Percentiles rank a stretch among this genome's conserved stretches.
Evolutionary conservation across 1,140 invertebrate species (phyloP).

Genomic region (Drosophila jambulina): DNA sequence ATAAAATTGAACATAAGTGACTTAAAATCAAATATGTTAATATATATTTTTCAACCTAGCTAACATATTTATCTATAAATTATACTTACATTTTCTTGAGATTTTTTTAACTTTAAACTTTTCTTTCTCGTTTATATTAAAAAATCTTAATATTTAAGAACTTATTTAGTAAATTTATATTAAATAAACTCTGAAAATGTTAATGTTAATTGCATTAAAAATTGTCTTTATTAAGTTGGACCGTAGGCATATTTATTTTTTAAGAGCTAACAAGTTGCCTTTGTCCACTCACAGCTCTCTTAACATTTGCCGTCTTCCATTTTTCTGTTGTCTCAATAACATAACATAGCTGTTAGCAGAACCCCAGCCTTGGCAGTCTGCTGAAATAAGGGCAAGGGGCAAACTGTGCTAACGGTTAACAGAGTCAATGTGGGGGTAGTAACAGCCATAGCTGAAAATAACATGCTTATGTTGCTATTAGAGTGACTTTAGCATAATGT

Average conservation of each 20-base stretch:
- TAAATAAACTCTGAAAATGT: background rate
- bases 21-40: background rate
- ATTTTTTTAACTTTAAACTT: too few species aligned
- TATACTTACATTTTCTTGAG: background rate
- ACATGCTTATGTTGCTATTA: slow-evolving; percentile 3
- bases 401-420: slow-evolving; percentile 76
- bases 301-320: background rate
- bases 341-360: background rate
- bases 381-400: background rate
- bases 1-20: background rate
- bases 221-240: background rate
- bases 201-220: background rate
- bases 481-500: background rate
- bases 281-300: background rate
- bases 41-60: background rate
- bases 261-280: background rate
- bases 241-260: too few species aligned
- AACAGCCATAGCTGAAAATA: background rate
- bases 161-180: background rate
- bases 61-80: background rate
- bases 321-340: background rate
- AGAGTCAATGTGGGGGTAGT: slow-evolving; percentile 9
- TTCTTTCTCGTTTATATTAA: background rate
- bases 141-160: background rate
- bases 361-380: slow-evolving; percentile 6